phyloP scores from a whole-genome alignment of 2,113 vertebrate genomes.

The Potamarius usumacintae region DNA sequence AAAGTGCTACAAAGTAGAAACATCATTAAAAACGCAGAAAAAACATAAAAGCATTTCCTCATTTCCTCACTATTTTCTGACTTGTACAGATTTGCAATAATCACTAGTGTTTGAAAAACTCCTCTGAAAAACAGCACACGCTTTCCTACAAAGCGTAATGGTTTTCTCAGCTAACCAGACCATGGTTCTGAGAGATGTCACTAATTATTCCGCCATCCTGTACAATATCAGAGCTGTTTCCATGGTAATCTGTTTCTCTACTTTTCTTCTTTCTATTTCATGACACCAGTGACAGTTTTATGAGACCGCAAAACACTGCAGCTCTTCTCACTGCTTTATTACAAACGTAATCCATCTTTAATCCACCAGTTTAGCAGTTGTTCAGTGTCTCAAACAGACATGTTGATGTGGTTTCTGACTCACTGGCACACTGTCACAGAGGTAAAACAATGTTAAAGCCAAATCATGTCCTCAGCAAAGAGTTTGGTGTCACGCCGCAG shows the following conservation, averaged over 20 bases:
- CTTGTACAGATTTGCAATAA: neutral
- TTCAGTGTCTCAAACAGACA: neutral
- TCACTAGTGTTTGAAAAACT: neutral
- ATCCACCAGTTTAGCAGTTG: neutral
- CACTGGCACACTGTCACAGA: neutral
- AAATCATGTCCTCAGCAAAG: neutral
- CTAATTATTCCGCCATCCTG: slow-evolving; percentile 85
- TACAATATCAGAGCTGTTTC: slow-evolving; percentile 87
- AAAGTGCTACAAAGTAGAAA: too few species aligned
- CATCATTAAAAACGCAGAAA: too few species aligned
- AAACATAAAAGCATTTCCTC: neutral
- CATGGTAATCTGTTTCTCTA: slow-evolving; percentile 82
- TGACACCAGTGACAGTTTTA: slow-evolving; percentile 81
- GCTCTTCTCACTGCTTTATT: neutral
- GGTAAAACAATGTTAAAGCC: neutral
- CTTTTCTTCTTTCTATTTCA: slow-evolving; percentile 47
- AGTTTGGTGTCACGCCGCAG: neutral
- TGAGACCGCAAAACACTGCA: slow-evolving; percentile 58
- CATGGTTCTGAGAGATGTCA: slow-evolving; percentile 78
- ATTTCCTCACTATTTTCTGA: neutral
- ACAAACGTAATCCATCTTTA: neutral
- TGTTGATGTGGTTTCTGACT: neutral
- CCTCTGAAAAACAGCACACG: neutral
- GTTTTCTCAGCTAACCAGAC: slow-evolving; percentile 53
- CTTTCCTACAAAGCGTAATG: slow-evolving; percentile 22